Evolutionary conservation across 2,113 vertebrate species (phyloP), one percentile per base, ranked within the genome.

Genomic region (Tetraodon nigroviridis): DNA sequence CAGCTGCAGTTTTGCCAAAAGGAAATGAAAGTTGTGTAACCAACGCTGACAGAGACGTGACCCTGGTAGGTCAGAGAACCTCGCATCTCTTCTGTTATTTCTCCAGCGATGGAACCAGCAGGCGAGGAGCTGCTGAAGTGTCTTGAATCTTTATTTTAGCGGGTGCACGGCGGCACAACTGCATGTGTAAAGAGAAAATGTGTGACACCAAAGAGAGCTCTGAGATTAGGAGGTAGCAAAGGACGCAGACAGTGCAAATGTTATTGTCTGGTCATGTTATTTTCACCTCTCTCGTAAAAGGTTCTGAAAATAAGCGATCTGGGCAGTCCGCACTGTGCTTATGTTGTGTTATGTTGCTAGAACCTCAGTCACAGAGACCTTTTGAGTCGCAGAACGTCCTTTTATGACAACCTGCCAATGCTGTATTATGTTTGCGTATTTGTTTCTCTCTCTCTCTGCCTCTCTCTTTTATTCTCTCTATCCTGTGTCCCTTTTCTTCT

Each of bases 11-110:
- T 47, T 46, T 16, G 6, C 42, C 42, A 44, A 81, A 74, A 75
- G 5, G 17, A 59, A 69, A 44, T 6, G n/a, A 57, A 45, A 68
- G 48, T 56, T 69, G 41, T 15, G 48, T 79, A 76, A 58, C 66
- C 24, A 75, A 27, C 12, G 56, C 5, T 52, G 21, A 55, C 63
- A 73, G 49, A 58, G 24, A 22, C 40, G 22, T 2, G 2, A 7
- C 68, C 62, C 72, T 46, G 41, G 72, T 67, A 69, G 75, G 76
- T 78, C 79, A 71, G 41, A 72, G 52, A 70, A 22, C 44, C 64
- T 74, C 69, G 69, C 56, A 63, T 71, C 66, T 71, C 66, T 68
- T 67, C 42, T 47, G 60, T 65, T 73, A n/a, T 50, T 67, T 71
- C 76, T 78, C 71, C 73, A 77, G 75, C 71, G 77, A 37, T 10